A percentile compares a stretch with the other conserved stretches of the same genome.
These are phyloP conservation scores for Corticium candelabrum DNA, from an alignment of 37 sponge, comb jelly and placozoan genomes.

Conservation along the genomic window DNA sequence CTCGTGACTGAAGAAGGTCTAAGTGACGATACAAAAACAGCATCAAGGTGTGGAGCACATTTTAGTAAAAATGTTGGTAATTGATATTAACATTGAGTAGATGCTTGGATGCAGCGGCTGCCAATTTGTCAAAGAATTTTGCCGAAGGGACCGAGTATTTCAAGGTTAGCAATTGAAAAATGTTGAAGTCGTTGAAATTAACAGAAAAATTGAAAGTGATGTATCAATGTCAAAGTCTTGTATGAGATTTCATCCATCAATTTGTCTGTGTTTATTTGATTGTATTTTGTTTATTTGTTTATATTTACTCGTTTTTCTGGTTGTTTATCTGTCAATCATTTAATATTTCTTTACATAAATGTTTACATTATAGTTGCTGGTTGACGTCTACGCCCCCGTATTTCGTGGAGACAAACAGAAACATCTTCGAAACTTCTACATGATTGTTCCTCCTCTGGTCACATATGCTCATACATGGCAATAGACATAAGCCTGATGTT, in stretches of 20 bases:
- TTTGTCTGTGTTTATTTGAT: too few species aligned
- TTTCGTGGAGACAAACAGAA: slow-evolving; percentile 79
- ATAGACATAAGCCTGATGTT: background rate
- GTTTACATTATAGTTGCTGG: slow-evolving; percentile 50
- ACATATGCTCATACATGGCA: too few species aligned
- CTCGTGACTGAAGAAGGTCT: slow-evolving; percentile 36
- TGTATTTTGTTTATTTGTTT: too few species aligned
- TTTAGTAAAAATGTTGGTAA: too few species aligned
- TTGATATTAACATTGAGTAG: slow-evolving; percentile 23
- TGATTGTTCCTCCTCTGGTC: slow-evolving; percentile 93
- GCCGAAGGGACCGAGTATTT: slow-evolving; percentile 97
- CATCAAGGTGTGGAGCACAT: too few species aligned
- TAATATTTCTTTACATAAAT: background rate
- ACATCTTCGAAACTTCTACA: slow-evolving; percentile 91
- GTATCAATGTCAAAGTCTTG: too few species aligned
- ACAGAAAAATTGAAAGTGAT: too few species aligned
- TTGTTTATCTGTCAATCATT: too few species aligned
- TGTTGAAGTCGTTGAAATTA: too few species aligned
- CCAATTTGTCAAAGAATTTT: slow-evolving; percentile 80
- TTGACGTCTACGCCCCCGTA: slow-evolving; percentile 83
- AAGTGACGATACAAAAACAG: slow-evolving; percentile 36
- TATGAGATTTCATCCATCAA: too few species aligned
- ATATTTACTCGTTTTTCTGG: too few species aligned
- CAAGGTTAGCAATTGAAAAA: slow-evolving; percentile 51
- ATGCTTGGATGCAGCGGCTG: slow-evolving; percentile 71